Evolutionary conservation across 1,140 invertebrate species (phyloP), one percentile per base, ranked within the genome.

Genomic region (Tetramorium parvispinum): DNA sequence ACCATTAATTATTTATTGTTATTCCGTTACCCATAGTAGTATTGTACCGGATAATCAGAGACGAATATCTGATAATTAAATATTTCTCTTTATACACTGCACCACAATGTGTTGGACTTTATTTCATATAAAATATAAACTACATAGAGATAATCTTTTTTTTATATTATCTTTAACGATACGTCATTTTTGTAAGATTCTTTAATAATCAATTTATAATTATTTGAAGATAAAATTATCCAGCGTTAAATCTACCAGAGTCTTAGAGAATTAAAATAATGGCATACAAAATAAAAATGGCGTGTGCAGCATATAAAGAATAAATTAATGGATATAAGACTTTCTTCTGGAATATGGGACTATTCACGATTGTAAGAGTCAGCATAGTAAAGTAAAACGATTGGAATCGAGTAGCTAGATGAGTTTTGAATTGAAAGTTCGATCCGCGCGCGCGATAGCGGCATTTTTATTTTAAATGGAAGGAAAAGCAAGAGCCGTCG

Each of bases 401-500:
- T 71, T 43, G 79, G 59, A 59, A 40, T 61, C 66, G 68, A 46
- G 81, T 68, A 71, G 63, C 71, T 59, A 61, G 88, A 89, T 77
- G 70, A 85, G 82, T 88, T 91, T 92, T 40, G 40, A 61, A 83
- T 83, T 83, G 55, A 79, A 79, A 83, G 24, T 59, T 70, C 61
- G 77, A 88, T 68, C 61, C 32, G 65, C 43, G 65, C 65, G 65
- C 21, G 65, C 13, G 88, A 86, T 91, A 91, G 89, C 87, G 76
- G 86, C 70, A 92, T 91, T 93, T 91, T 91, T 88, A 89, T 90
- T 90, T 76, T 85, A 87, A 85, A 79, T 76, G 87, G 91, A 92
- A 91, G 76, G 88, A 89, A 88, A 88, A 89, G 85, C 83, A 66
- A 59, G 40, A 59, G 57, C n/a, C 70, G 43, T 21, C 46, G 68